Base-by-base conservation (phyloP, 1,140 invertebrate species). In the Dysdera silvatica region DNA sequence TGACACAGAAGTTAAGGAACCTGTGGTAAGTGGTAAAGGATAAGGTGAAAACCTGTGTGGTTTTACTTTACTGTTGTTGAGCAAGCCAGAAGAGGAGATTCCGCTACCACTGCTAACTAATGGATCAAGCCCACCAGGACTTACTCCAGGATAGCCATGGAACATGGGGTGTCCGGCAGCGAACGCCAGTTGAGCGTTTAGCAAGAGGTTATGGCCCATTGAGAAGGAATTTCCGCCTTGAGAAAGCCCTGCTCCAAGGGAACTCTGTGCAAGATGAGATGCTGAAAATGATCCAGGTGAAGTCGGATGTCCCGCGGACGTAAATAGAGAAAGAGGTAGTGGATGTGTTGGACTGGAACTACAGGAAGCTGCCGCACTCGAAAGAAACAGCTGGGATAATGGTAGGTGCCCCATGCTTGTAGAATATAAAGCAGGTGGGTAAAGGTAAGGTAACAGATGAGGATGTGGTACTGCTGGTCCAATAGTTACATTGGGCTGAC, bases 1-100 rank as follows among this genome's bases (percentile, higher is more conserved):
- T 45, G 61, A 71, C 63, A 73, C 72, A 12, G 71, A 71, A 18
- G 76, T 75, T 66, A 72, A 75, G 48, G 76, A 72, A 41, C 74
- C 80, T 28, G 61, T 51, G 23, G 62, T 53, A 14, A 65, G n/a
- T 0, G 88, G 87, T 64, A 91, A 71, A 18, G 86, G 85, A 77
- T 93, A 92, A 32, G 89, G 89, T 31, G 88, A 84, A 74, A 91
- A 94, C 71, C 89, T 77, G 71, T 89, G 87, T 28, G 78, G 76
- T 68, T 83, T 82, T 23, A 82, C 71, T 61, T 81, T 76, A 57
- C 81, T 69, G 31, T 20, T 49, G 2, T 43, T 23, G n/a, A 53
- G 28, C 16, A 61, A 45, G 23, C 61, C 61, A n/a, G n/a, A n/a
- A n/a, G n/a, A n/a, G n/a, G 33, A 14, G 45, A 63, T 79, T 16